Evolutionary conservation across 2,888 invertebrate genomes (phyloP), one percentile per base, ranked within the genome.

Genomic region (Coelopa pilipes): DNA sequence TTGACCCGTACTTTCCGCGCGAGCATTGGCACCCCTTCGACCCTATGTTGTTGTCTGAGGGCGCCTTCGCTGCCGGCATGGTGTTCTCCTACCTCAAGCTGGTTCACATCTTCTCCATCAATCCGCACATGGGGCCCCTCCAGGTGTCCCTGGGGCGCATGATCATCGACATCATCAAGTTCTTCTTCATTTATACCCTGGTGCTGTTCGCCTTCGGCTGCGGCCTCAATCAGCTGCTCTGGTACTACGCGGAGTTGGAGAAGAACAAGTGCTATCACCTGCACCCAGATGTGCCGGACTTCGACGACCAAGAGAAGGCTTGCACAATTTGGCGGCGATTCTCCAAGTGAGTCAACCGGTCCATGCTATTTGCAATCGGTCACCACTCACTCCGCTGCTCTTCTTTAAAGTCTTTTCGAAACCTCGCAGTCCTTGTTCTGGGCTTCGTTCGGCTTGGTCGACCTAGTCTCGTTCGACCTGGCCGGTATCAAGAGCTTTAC

Each of bases 381-480:
- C 1, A 50, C 53, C 10, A n/a, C 21, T 45, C 45, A 34, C 9
- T 1, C 69, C 3, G 10, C 1, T 34, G 17, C 47, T n/a, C 50
- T 63, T 24, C 11, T 76, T 90, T 90, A 47, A 89, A 98, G 98
- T 83, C 89, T 99, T 80, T 99, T 98, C 87, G 98, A 99, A 89
- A 97, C 99, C 3, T 95, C 97, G 0, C 99, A 99, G 86, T 98
- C 98, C 0, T 89, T 99, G 1, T 99, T 99, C 89, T 99, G 99
- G 98, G 98, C 98, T 10, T 96, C 96, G 73, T 99, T 98, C 84
- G 99, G 99, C 17, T 91, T 99, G 74, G 94, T 99, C 13, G 99
- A 99, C 86, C 89, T 99, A 80, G 94, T 95, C 78, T 95, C 96
- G 72, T 98, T 99, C 83, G 97, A 98, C 85, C 89, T 99, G 80